Evolutionary conservation across 2,113 vertebrate species (phyloP).

Genomic region (Heteronetta atricapilla): DNA sequence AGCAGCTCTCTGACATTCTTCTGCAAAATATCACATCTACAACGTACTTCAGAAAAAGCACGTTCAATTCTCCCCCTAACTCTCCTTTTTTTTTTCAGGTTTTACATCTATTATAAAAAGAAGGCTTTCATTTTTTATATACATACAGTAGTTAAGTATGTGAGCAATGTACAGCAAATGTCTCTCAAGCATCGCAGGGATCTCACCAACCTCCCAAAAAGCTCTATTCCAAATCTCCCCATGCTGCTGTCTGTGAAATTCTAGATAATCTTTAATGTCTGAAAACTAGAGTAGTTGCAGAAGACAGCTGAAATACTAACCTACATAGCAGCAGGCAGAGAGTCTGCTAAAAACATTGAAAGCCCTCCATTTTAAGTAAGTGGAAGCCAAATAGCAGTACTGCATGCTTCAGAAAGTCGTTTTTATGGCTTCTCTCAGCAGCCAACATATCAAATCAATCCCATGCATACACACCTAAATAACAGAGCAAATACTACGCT

Average conservation of each 20-base stretch:
- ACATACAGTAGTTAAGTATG: background rate
- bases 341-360: background rate
- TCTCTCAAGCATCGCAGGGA: background rate
- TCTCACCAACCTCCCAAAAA: background rate
- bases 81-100: background rate
- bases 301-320: background rate
- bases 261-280: background rate
- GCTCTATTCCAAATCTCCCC: background rate
- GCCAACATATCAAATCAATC: background rate
- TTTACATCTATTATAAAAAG: background rate
- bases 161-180: background rate
- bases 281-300: background rate
- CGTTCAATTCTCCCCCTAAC: background rate
- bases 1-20: background rate
- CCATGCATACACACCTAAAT: rapidly evolving
- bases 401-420: background rate
- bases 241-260: background rate
- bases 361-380: background rate
- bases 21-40: background rate
- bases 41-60: background rate
- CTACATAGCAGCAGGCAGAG: background rate
- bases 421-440: background rate
- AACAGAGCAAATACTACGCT: background rate
- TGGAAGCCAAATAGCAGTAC: background rate
- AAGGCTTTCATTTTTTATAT: background rate